Evolutionary conservation across 2,113 vertebrate genomes (phyloP).

Genomic region (Thamnophis sirtalis): DNA sequence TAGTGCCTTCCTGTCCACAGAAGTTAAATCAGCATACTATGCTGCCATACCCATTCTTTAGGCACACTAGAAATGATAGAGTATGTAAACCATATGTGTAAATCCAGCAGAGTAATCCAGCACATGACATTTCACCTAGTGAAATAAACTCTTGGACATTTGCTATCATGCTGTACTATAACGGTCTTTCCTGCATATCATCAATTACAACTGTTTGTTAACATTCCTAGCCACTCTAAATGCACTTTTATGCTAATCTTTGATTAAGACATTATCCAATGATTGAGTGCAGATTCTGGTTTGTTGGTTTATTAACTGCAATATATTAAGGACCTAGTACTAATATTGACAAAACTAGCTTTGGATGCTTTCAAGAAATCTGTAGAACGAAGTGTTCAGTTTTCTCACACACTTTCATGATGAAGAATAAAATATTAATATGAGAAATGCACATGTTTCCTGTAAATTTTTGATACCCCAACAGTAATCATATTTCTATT

Average conservation of each 20-base stretch:
- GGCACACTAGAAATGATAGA: background rate
- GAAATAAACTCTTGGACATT: background rate
- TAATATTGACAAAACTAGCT: background rate
- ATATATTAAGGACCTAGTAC: background rate
- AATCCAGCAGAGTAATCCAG: background rate
- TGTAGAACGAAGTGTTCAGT: background rate
- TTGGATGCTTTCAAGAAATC: background rate
- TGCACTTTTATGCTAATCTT: background rate
- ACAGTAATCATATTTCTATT: constrained; percentile 25
- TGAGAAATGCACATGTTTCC: constrained; percentile 10
- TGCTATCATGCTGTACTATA: background rate
- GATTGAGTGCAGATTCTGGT: background rate
- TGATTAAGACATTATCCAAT: background rate
- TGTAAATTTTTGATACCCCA: constrained; percentile 4
- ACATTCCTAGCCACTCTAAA: background rate
- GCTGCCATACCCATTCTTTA: background rate
- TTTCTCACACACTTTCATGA: background rate
- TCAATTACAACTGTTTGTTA: background rate
- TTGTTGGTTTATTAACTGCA: background rate
- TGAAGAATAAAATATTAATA: constrained; percentile 22
- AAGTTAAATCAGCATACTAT: too few species aligned
- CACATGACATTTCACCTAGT: background rate
- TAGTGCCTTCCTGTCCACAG: too few species aligned
- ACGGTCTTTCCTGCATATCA: background rate
- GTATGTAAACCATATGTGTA: background rate